Conservation (phyloP, 2,113 vertebrate genomes). For the pig (Sus scrofa) region T2T-Sscrofa CM000830.6:26360501-26361000, state of each 20-base stretch:
- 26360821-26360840: not conserved
- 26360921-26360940: not conserved
- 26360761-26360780: too few relatives aligned
- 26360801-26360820: too few relatives aligned
- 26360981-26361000: not conserved
- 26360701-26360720: too few relatives aligned
- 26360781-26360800: too few relatives aligned
- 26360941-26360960: not conserved
- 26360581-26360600: slow-evolving; percentile 14
- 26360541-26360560: slow-evolving; percentile 10
- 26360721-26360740: too few relatives aligned
- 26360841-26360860: not conserved
- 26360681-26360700: too few relatives aligned
- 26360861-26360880: not conserved
- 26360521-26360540: not conserved
- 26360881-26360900: not conserved
- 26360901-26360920: not conserved
- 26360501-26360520: slow-evolving; percentile 13
- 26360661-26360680: too few relatives aligned
- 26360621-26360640: slow-evolving; percentile 24
- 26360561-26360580: slow-evolving; percentile 3
- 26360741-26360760: too few relatives aligned
- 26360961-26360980: not conserved
- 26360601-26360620: not conserved
- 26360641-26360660: too few relatives aligned